phyloP scores from a whole-genome alignment of 2,797 vertebrate species.

The Alfaro cultratus region DNA sequence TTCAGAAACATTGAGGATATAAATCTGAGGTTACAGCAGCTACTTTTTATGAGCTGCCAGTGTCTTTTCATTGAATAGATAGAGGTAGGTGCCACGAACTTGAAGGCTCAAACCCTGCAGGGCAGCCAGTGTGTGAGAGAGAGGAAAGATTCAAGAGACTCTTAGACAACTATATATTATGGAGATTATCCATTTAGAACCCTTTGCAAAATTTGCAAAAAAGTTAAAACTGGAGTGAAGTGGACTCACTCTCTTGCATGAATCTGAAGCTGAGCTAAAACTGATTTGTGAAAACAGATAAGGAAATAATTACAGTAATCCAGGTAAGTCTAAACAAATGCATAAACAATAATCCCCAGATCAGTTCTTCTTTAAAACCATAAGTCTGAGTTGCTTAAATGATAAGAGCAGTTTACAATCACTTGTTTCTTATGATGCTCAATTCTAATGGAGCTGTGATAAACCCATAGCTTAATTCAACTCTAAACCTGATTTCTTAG shows the following conservation, averaged over 20 bases:
- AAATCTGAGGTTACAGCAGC: neutral
- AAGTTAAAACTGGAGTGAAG: neutral
- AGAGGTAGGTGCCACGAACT: neutral
- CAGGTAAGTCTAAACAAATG: neutral
- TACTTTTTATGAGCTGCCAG: neutral
- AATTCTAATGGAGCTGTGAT: too few species aligned
- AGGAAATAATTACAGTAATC: neutral
- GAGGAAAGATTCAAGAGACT: neutral
- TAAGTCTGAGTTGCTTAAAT: neutral
- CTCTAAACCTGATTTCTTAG: too few species aligned
- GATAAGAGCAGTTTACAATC: neutral
- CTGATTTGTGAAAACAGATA: neutral
- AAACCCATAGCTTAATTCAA: too few species aligned
- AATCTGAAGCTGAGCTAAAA: neutral
- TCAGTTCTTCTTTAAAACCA: neutral
- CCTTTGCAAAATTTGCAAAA: neutral
- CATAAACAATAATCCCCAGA: neutral
- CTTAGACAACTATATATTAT: neutral
- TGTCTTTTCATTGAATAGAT: neutral
- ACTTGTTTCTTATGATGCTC: neutral
- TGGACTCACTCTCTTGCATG: neutral
- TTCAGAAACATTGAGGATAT: neutral
- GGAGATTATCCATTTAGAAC: neutral
- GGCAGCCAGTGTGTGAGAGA: neutral
- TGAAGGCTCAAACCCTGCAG: neutral